A percentile compares a stretch with the other conserved stretches of the same genome.
Conservation (phyloP, 2,888 invertebrate genomes). For the Chymomyza caudatula region DNA sequence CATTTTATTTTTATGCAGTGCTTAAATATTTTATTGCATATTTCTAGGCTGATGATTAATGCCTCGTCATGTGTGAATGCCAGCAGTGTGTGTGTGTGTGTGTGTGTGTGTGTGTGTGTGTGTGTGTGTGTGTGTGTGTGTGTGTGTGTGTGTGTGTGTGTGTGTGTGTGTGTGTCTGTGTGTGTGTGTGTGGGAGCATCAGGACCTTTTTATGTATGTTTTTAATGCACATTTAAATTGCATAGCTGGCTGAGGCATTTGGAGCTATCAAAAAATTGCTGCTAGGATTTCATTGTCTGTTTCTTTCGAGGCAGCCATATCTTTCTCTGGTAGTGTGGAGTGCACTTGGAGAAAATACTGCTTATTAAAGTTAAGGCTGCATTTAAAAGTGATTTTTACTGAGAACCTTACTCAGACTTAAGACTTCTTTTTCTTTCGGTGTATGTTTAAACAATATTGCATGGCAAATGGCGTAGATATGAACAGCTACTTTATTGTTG, state of each 20-base stretch:
- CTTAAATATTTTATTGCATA: constrained; percentile 49
- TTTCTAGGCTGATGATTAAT: constrained; percentile 53
- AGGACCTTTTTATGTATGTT: constrained; percentile 43
- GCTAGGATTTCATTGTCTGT: neutral
- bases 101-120: too few species aligned
- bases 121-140: too few species aligned
- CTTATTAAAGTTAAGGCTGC: too few species aligned
- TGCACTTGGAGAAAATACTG: neutral
- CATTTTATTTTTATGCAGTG: neutral
- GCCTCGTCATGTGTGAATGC: constrained; percentile 33
- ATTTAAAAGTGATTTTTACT: too few species aligned
- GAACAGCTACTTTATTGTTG: constrained; percentile 61
- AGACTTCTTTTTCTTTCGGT: neutral
- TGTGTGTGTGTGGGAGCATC: constrained; percentile 13
- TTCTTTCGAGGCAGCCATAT: neutral
- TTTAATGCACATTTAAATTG: constrained; percentile 50
- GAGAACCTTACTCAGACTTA: too few species aligned
- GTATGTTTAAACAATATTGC: constrained; percentile 55
- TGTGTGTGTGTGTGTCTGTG: too few species aligned
- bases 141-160: too few species aligned
- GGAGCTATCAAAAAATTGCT: neutral
- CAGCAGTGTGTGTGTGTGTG: constrained; percentile 15
- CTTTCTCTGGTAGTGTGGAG: neutral
- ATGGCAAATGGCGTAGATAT: constrained; percentile 61
- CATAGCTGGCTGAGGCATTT: neutral